These are phyloP conservation scores for Actias luna DNA, from an alignment of 2,888 invertebrate species.

Conservation along the genomic window DNA sequence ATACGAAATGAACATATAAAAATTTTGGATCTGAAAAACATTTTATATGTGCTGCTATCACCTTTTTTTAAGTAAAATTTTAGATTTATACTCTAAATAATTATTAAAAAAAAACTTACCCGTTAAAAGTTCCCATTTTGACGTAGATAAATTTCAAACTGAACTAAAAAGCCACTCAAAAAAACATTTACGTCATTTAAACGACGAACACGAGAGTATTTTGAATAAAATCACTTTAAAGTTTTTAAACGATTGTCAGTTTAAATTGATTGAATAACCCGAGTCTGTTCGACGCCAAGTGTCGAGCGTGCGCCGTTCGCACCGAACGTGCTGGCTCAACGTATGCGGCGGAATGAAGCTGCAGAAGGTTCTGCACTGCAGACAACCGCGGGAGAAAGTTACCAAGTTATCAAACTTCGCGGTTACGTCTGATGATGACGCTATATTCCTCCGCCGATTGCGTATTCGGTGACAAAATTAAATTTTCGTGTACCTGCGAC, in stretches of 20 bases:
- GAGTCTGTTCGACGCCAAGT: constrained; percentile 36
- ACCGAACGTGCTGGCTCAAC: constrained; percentile 64
- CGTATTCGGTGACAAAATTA: constrained; percentile 77
- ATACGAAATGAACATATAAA: constrained; percentile 22
- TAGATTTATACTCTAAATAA: constrained; percentile 19
- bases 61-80: constrained; percentile 12
- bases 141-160: constrained; percentile 40
- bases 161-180: constrained; percentile 54
- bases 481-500: constrained; percentile 63
- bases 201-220: constrained; percentile 45
- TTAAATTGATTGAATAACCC: constrained; percentile 36
- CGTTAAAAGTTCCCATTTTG: constrained; percentile 66
- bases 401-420: constrained; percentile 74
- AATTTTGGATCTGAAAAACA: constrained; percentile 40
- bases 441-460: constrained; percentile 68
- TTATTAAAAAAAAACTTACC: constrained; percentile 54
- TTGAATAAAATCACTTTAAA: constrained; percentile 41
- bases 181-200: constrained; percentile 49
- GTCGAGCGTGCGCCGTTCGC: constrained; percentile 61
- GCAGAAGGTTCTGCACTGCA: constrained; percentile 41
- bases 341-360: constrained; percentile 65
- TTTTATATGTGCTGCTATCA: neutral
- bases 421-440: constrained; percentile 79
- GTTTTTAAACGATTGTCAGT: constrained; percentile 40
- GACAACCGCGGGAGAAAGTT: constrained; percentile 71